Conservation (phyloP, 2,113 vertebrate species). For the Excalfactoria chinensis region DNA sequence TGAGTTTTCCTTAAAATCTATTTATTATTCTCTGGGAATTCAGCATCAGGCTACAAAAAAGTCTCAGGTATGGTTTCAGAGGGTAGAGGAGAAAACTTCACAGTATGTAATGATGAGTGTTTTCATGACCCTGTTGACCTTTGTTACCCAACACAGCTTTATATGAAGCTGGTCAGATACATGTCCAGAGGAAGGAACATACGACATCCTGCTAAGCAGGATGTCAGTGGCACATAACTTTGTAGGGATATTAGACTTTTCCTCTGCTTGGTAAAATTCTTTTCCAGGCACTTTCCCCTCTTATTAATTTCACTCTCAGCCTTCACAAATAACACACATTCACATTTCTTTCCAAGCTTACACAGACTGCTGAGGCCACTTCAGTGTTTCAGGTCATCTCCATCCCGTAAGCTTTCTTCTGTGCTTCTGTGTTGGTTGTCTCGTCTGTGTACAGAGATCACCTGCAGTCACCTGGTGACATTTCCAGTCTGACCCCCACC, state of each 20-base stretch:
- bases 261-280: background rate
- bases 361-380: background rate
- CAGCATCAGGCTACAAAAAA: background rate
- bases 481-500: background rate
- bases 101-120: background rate
- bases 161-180: background rate
- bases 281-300: background rate
- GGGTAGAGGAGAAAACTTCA: background rate
- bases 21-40: background rate
- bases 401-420: background rate
- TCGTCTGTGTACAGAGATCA: background rate
- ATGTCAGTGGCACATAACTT: accelerated
- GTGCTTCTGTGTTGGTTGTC: background rate
- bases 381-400: background rate
- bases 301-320: background rate
- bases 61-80: background rate
- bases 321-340: background rate
- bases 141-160: background rate
- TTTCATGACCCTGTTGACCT: background rate
- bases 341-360: background rate
- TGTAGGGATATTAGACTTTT: background rate
- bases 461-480: background rate
- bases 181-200: accelerated
- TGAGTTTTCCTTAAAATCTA: background rate
- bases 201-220: background rate